Evolutionary conservation across 2,888 invertebrate genomes (phyloP).

Genomic region (Andrena bicolor): DNA sequence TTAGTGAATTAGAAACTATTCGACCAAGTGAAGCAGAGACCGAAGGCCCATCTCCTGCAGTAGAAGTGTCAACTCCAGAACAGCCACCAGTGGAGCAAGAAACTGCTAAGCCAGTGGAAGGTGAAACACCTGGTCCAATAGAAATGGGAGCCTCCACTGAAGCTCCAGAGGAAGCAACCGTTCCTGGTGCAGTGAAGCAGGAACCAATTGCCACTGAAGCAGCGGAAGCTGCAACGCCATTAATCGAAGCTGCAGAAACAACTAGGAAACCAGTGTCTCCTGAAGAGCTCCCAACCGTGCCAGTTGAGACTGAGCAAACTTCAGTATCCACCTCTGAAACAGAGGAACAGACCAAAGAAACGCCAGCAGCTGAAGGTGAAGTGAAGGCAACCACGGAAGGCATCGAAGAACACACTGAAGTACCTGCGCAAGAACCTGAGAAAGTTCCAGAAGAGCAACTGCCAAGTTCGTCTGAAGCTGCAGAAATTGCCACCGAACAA

Average conservation of each 20-base stretch:
- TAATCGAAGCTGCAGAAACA: constrained; percentile 10
- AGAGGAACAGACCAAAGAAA: constrained; percentile 54
- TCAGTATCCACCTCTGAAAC: constrained; percentile 33
- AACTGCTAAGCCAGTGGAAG: constrained; percentile 50
- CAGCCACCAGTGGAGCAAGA: constrained; percentile 33
- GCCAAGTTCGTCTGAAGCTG: constrained; percentile 37
- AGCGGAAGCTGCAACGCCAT: constrained; percentile 10
- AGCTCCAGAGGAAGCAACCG: constrained; percentile 38
- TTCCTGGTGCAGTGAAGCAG: constrained; percentile 34
- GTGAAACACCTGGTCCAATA: constrained; percentile 42
- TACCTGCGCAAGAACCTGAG: constrained; percentile 33
- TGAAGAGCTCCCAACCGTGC: constrained; percentile 21
- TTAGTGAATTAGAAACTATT: constrained; percentile 50
- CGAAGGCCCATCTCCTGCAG: constrained; percentile 23
- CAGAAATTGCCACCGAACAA: constrained; percentile 25
- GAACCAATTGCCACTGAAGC: constrained; percentile 42
- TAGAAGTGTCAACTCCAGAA: constrained; percentile 39
- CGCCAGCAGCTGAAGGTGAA: constrained; percentile 22
- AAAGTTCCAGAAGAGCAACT: constrained; percentile 40
- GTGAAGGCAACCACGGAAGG: constrained; percentile 41
- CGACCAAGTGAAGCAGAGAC: constrained; percentile 52
- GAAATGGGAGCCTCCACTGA: constrained; percentile 32
- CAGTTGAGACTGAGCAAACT: constrained; percentile 46
- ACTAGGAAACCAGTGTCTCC: constrained; percentile 33
- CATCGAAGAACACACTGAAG: constrained; percentile 52